Percentiles rank a stretch among this genome's conserved stretches.
phyloP scores from a whole-genome alignment of 2,888 invertebrate genomes.

The Hypsopygia costalis region DNA sequence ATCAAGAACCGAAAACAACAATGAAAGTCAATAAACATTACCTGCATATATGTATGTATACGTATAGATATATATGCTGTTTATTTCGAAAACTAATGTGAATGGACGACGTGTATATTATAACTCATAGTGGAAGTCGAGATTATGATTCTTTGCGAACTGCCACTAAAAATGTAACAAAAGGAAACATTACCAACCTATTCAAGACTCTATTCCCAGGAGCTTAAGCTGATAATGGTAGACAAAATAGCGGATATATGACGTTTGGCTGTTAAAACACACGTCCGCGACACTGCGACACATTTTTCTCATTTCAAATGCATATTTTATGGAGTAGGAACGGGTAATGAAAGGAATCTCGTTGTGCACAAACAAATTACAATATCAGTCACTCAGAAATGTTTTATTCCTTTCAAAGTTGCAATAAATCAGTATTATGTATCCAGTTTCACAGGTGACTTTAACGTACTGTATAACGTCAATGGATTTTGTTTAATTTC shows the following conservation, averaged over 20 bases:
- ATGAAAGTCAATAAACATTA: neutral
- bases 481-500: too few relatives aligned
- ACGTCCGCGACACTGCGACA: constrained; percentile 59
- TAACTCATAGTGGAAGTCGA: constrained; percentile 57
- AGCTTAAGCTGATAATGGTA: constrained; percentile 24
- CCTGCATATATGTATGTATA: constrained; percentile 1
- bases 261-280: constrained; percentile 16
- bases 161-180: constrained; percentile 24
- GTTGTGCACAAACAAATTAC: constrained; percentile 63
- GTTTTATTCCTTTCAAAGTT: constrained; percentile 17
- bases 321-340: constrained; percentile 73
- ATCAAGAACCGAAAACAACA: neutral
- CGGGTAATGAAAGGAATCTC: constrained; percentile 70
- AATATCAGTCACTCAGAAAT: constrained; percentile 44
- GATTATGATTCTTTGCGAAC: constrained; percentile 61
- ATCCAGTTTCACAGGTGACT: neutral
- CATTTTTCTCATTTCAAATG: constrained; percentile 77
- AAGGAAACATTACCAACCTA: constrained; percentile 10
- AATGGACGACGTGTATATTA: constrained; percentile 62
- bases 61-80: constrained; percentile 18
- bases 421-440: constrained; percentile 3
- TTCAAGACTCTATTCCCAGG: constrained; percentile 23
- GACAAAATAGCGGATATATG: constrained; percentile 13
- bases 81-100: constrained; percentile 70
- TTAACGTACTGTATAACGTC: too few relatives aligned